phyloP scores from a whole-genome alignment of 2,888 invertebrate genomes.

The Atethmia centrago region DNA sequence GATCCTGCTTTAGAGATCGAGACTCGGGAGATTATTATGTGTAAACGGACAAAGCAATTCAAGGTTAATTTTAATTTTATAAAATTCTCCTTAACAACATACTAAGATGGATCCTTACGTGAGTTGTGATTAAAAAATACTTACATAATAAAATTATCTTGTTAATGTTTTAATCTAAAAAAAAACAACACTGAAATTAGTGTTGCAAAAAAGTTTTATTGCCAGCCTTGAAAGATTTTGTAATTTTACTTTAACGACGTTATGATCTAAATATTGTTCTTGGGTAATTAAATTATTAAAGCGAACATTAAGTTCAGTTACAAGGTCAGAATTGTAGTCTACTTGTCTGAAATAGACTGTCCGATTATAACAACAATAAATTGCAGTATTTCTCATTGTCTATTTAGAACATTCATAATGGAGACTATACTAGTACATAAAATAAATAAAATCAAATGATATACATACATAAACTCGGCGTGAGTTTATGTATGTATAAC shows the following conservation, averaged over 20 bases:
- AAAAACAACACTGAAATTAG: background rate
- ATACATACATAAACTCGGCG: too few species aligned
- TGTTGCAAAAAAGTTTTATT: conserved; percentile 19
- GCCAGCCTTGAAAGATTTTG: conserved; percentile 23
- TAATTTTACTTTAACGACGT: conserved; percentile 52
- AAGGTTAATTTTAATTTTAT: background rate
- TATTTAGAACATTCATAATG: too few species aligned
- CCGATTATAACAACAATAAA: too few species aligned
- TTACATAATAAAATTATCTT: background rate
- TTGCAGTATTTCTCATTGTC: too few species aligned
- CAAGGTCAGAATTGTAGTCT: conserved; percentile 19
- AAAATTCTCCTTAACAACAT: background rate
- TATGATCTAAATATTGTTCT: conserved; percentile 45
- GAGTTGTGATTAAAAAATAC: background rate
- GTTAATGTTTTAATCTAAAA: background rate
- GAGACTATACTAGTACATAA: too few species aligned
- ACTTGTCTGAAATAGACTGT: conserved; percentile 10
- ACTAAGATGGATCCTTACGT: background rate
- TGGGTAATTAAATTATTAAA: conserved; percentile 28
- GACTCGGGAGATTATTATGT: conserved; percentile 23
- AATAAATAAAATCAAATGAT: too few species aligned
- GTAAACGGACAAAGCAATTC: conserved; percentile 5
- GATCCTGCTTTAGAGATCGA: conserved; percentile 16
- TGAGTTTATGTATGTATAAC: too few species aligned
- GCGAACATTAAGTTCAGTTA: conserved; percentile 13